These are phyloP conservation scores for Cheilinus undulatus DNA, from an alignment of 2,113 vertebrate species.

Conservation along the genomic window DNA sequence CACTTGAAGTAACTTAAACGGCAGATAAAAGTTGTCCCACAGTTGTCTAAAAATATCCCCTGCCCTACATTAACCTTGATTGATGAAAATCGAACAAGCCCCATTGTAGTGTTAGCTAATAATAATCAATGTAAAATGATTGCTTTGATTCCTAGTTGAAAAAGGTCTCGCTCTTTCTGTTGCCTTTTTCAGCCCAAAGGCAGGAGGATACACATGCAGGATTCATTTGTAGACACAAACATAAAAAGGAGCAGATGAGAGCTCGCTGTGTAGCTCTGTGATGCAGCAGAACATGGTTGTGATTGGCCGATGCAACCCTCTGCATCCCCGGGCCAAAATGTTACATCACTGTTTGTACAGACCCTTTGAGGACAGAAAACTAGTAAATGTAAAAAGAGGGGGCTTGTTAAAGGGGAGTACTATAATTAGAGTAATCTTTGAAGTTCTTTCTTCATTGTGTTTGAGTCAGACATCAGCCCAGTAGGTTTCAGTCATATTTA, in stretches of 20 bases:
- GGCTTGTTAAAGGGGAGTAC: background rate
- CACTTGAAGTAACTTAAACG: background rate
- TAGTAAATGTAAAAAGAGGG: background rate
- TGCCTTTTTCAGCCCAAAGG: conserved; percentile 51
- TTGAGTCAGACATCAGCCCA: background rate
- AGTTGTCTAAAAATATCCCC: no score
- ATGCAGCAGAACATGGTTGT: background rate
- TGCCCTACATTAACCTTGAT: no score
- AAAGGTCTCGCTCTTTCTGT: conserved; percentile 28
- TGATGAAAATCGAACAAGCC: no score
- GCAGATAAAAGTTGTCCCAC: no score
- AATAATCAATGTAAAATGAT: no score
- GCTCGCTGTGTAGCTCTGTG: background rate
- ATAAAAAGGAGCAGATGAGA: background rate
- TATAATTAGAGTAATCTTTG: conserved; percentile 3
- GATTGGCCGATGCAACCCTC: background rate
- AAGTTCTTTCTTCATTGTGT: background rate
- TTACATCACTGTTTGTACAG: conserved; percentile 37
- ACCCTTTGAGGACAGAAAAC: conserved; percentile 3
- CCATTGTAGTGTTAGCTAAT: no score
- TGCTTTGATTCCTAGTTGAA: background rate
- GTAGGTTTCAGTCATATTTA: conserved; percentile 24
- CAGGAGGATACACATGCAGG: conserved; percentile 32
- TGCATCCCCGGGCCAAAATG: conserved; percentile 17
- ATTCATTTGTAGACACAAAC: conserved; percentile 24